Conservation (phyloP, 2,113 vertebrate species). For the Notothenia rossii region DNA sequence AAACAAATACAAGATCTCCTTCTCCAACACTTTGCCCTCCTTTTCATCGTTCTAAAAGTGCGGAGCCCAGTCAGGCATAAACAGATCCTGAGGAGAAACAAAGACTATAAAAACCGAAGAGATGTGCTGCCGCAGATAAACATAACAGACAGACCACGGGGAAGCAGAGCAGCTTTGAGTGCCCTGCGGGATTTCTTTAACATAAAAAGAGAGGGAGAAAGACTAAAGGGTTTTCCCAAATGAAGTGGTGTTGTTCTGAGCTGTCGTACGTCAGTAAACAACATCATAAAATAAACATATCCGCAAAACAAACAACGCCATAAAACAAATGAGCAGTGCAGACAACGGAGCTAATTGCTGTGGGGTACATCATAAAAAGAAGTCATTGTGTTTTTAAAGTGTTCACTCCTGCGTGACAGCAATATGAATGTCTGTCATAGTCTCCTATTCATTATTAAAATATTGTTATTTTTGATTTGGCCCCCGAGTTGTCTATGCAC, state of each 20-base stretch:
- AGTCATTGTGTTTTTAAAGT: constrained; percentile 12
- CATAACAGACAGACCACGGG: constrained; percentile 35
- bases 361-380: constrained; percentile 25
- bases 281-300: constrained; percentile 52
- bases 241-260: constrained; percentile 33
- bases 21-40: constrained; percentile 26
- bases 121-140: constrained; percentile 69
- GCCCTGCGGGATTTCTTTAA: constrained; percentile 35
- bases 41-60: constrained; percentile 64
- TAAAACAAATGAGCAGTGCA: constrained; percentile 50
- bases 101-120: constrained; percentile 57
- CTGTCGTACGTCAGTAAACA: constrained; percentile 46
- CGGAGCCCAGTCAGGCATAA: constrained; percentile 36
- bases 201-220: background rate
- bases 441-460: constrained; percentile 43
- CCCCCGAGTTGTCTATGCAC: constrained; percentile 43
- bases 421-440: constrained; percentile 13
- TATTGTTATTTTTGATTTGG: constrained; percentile 39
- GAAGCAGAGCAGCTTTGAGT: constrained; percentile 48
- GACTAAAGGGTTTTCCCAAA: constrained; percentile 38
- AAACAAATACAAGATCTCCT: constrained; percentile 54
- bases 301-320: constrained; percentile 42
- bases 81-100: constrained; percentile 56
- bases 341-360: constrained; percentile 44
- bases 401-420: background rate